Base-by-base conservation (phyloP, 2,888 invertebrate species). In the Nephrotoma appendiculata region DNA sequence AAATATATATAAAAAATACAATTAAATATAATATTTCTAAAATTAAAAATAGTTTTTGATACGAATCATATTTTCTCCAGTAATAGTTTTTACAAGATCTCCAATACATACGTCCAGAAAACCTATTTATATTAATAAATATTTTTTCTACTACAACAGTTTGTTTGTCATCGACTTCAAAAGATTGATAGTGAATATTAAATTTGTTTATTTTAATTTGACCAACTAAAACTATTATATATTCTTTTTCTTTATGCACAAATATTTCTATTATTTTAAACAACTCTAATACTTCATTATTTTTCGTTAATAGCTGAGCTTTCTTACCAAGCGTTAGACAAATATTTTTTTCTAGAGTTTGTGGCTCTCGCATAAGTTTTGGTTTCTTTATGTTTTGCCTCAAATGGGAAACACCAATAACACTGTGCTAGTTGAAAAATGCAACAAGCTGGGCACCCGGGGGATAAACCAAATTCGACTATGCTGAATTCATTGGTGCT, bases 331-430 rank as follows among this genome's bases (percentile, higher is more conserved):
- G n/a, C n/a, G n/a, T n/a, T n/a, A n/a, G n/a, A n/a, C n/a, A n/a
- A n/a, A n/a, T n/a, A n/a, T n/a, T n/a, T n/a, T n/a, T n/a, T n/a
- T n/a, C n/a, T n/a, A n/a, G n/a, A n/a, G n/a, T n/a, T n/a, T n/a
- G n/a, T n/a, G 4, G 45, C 42, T 43, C 83, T 86, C 2, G 86
- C 57, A 87, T 86, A 87, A 44, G 86, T 71, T 87, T n/a, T n/a
- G n/a, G n/a, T n/a, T n/a, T n/a, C n/a, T n/a, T n/a, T 6, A 86
- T 87, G 87, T 31, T 87, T 87, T 83, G 86, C 87, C 83, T 87
- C 87, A 44, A 86, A 86, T 45, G 86, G 42, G 11, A 87, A 86
- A 15, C 83, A 87, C 86, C 87, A 87, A 83, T 86, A 83, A n/a
- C n/a, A n/a, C n/a, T n/a, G n/a, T n/a, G n/a, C n/a, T n/a, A n/a